Evolutionary conservation across 1,140 invertebrate species (phyloP), one percentile per base, ranked within the genome.

Genomic region (Brachystomella parvula): DNA sequence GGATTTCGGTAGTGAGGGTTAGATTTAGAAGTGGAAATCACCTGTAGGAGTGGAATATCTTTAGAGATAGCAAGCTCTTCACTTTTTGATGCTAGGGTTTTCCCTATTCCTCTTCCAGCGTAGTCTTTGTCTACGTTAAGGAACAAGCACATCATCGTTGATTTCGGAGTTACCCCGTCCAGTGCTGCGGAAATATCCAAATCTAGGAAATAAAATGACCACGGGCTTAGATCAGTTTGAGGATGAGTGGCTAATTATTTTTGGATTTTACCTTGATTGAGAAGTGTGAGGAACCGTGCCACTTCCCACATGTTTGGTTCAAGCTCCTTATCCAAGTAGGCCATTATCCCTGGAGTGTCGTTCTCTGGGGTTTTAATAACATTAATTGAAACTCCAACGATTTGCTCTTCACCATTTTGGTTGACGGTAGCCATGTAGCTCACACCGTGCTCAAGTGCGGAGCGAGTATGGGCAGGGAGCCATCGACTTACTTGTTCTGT

Each of bases 221-320:
- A 12, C 19, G 58, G 9, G 19, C 6, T 32, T 12, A 9, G 3
- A 32, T 60, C 9, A 9, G 6, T 29, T 9, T 57, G 9, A 12
- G 28, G 30, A 63, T 30, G 24, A 44, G 28, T 15, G 3, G 32
- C 61, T 47, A 12, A 17, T 17, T 17, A 6, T 19, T 28, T 30
- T 12, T 12, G 9, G 28, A 35, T 9, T 26, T 61, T 63, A 61
- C 64, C 59, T 66, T 47, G 12, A 31, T 49, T 53, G 2, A 66
- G 59, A 2, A 32, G 29, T 6, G 21, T 24, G 19, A 66, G 64
- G 47, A 66, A 66, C 24, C 32, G 62, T 2, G 57, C 64, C 17
- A 66, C 57, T 47, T 63, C 57, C 21, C 32, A 26, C 64, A 66
- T 66, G 47, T 39, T 66, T 6, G 64, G 64, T 53, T 66, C 64